Evolutionary conservation across 2,888 invertebrate species (phyloP).

Genomic region (Noctua janthe): DNA sequence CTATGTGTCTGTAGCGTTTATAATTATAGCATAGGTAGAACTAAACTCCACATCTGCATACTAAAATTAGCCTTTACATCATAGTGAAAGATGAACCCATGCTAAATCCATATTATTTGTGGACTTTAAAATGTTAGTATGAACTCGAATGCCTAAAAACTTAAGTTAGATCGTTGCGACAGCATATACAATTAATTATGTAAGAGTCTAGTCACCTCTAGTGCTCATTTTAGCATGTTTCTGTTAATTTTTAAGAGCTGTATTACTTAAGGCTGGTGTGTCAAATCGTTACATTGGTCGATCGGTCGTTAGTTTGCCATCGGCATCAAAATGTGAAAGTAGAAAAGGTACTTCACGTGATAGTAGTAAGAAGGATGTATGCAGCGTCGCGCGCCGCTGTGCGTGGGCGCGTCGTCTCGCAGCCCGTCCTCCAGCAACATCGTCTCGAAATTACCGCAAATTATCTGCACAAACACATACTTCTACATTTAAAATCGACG

Average conservation of each 20-base stretch:
- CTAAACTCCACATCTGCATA: slow-evolving; percentile 24
- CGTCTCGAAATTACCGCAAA: slow-evolving; percentile 83
- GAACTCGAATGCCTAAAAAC: slow-evolving; percentile 26
- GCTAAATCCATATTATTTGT: slow-evolving; percentile 23
- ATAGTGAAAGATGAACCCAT: slow-evolving; percentile 22
- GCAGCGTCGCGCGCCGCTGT: slow-evolving; percentile 81
- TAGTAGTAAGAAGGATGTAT: slow-evolving; percentile 86
- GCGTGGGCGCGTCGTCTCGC: slow-evolving; percentile 75
- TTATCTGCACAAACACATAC: slow-evolving; percentile 72
- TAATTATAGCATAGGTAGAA: slow-evolving; percentile 16
- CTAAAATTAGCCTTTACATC: slow-evolving; percentile 35
- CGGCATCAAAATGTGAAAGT: slow-evolving; percentile 66
- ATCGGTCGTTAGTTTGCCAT: slow-evolving; percentile 61
- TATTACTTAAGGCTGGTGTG: slow-evolving; percentile 34
- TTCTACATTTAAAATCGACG: not conserved
- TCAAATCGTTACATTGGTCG: slow-evolving; percentile 49
- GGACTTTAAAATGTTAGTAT: slow-evolving; percentile 10
- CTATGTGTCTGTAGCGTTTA: slow-evolving; percentile 18
- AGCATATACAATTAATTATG: slow-evolving; percentile 68
- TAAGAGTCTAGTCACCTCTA: slow-evolving; percentile 68
- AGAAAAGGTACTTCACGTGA: slow-evolving; percentile 78
- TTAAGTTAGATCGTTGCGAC: slow-evolving; percentile 54
- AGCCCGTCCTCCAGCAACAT: slow-evolving; percentile 75
- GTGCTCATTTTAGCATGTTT: slow-evolving; percentile 72
- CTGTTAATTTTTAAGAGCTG: slow-evolving; percentile 69